These are phyloP conservation scores for Calycopis cecrops DNA, from an alignment of 1,140 invertebrate genomes.

Conservation along the genomic window DNA sequence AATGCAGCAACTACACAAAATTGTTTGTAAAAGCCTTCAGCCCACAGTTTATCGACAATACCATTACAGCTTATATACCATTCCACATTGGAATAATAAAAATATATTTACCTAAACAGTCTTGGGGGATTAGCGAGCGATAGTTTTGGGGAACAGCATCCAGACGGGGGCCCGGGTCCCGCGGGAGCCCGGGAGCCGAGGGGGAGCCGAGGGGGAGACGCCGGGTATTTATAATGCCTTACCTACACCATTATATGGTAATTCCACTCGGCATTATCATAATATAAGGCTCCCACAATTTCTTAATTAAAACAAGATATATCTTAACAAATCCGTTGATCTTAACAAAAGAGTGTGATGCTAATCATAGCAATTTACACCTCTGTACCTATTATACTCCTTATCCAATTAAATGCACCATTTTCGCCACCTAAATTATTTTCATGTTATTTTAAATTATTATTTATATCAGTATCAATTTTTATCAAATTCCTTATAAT, in stretches of 20 bases:
- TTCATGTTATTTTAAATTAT: too few species aligned
- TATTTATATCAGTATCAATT: too few species aligned
- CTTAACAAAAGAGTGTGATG: too few species aligned
- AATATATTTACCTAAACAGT: slow-evolving; percentile 18
- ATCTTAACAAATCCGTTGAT: too few species aligned
- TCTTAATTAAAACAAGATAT: background rate
- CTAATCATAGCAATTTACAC: too few species aligned
- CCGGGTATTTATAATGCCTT: slow-evolving; percentile 11
- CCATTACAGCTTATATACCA: slow-evolving; percentile 8
- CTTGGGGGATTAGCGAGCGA: slow-evolving; percentile 14
- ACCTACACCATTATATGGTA: slow-evolving; percentile 1
- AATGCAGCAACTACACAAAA: too few species aligned
- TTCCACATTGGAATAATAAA: slow-evolving; percentile 13
- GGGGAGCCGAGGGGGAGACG: slow-evolving; percentile 6
- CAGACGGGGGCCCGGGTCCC: slow-evolving; percentile 6
- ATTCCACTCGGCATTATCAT: background rate
- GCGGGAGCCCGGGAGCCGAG: slow-evolving; percentile 4
- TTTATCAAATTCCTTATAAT: too few species aligned
- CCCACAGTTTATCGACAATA: too few species aligned
- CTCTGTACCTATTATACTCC: too few species aligned
- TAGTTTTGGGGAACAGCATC: slow-evolving; percentile 8
- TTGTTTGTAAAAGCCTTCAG: too few species aligned
- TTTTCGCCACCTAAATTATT: too few species aligned
- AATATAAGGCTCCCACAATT: background rate
- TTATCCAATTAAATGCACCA: too few species aligned